Base-by-base conservation (phyloP, 2,113 vertebrate species). In the Galeopterus variegatus region DNA sequence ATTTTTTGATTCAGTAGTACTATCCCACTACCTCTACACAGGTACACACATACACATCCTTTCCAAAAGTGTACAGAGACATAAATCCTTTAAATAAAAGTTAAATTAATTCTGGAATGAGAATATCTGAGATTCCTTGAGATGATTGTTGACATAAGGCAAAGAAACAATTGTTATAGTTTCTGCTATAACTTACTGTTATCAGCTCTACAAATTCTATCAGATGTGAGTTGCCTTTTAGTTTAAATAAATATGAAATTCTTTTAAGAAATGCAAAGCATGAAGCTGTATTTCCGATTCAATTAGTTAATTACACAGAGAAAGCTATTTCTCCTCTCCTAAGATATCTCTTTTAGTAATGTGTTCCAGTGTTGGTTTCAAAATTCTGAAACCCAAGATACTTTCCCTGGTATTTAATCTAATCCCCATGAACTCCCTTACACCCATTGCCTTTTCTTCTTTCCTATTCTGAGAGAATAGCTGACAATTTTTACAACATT, bases 41-140 rank as follows among this genome's bases (percentile, higher is more conserved):
- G 17, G 10, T 13, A 48, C 13, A 85, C 36, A 15, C 69, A 45
- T 6, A 8, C 4, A n/a, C 14, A 65, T 24, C 7, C n/a, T 58
- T 92, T 52, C 18, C 28, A 45, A 73, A 89, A 81, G 58, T 84
- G 15, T 65, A 94, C 67, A 90, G 50, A 90, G 50, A 73, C 19
- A 4, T 79, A 52, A 31, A 52, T 94, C 36, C 56, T 90, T 97
- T 82, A 67, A 54, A 26, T 52, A 58, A 58, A 90, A 15, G 4
- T 90, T 45, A 64, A 50, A 58, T 73, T 75, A 75, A 56, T 88
- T 96, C 52, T 92, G 23, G 52, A 92, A 80, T 81, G 31, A 90
- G 75, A 87, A 33, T 76, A 48, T 75, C 17, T 48, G 50, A 62
- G 5, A 79, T 64, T 65, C 64, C 50, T 90, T 41, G 36, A 83